Percentiles rank a stretch among this genome's conserved stretches.
Evolutionary conservation across 2,888 invertebrate species (phyloP).

Genomic region (Tetropium fuscum): DNA sequence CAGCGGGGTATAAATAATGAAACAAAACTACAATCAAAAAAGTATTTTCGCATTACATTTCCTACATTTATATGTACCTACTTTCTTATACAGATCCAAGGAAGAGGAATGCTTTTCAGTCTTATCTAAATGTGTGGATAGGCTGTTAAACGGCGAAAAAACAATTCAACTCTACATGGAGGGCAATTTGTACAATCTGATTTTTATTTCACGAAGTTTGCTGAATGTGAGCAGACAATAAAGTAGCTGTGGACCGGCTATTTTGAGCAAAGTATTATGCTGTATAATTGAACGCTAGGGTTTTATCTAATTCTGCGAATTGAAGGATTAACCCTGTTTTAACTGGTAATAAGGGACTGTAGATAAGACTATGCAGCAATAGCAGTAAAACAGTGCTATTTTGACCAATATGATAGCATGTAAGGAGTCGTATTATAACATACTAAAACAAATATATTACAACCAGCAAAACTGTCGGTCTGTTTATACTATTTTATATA

Average conservation of each 20-base stretch:
- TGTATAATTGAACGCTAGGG: conserved; percentile 13
- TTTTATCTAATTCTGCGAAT: conserved; percentile 26
- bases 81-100: conserved; percentile 2
- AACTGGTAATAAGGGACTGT: conserved; percentile 28
- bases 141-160: conserved; percentile 1
- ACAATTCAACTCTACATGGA: conserved; percentile 1
- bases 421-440: not conserved
- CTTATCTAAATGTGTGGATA: conserved; percentile 8
- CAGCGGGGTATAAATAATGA: no score
- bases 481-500: no score
- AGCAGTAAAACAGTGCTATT: conserved; percentile 1
- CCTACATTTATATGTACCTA: conserved; percentile 16
- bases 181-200: conserved; percentile 5
- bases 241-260: conserved; percentile 5
- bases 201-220: not conserved
- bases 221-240: conserved; percentile 5
- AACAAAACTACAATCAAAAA: not conserved
- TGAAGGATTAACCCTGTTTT: conserved; percentile 25
- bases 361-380: conserved; percentile 20
- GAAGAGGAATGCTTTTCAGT: not conserved
- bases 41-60: conserved; percentile 16
- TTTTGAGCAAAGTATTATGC: conserved; percentile 11
- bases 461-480: not conserved
- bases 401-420: conserved; percentile 2
- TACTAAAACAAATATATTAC: conserved; percentile 5